Evolutionary conservation across 2,888 invertebrate species (phyloP), one percentile per base, ranked within the genome.

Genomic region (Baccha elongata): DNA sequence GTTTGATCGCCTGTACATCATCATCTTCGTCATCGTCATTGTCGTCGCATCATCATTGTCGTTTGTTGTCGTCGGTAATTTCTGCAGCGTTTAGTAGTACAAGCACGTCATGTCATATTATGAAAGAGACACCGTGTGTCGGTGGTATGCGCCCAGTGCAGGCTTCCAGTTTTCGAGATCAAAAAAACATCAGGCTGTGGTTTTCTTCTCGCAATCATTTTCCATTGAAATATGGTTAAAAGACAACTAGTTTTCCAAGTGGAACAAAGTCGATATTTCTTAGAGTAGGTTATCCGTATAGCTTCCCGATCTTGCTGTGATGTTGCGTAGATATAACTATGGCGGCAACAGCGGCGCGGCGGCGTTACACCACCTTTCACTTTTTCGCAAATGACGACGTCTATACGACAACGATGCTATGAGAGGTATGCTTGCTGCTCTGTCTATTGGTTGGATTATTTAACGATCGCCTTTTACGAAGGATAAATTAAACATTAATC

Each of bases 81-180:
- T 72, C 72, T 73, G 78, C 64, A 73, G 55, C 72, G 55, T 83
- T 83, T 78, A 78, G 83, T 64, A 83, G 67, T 83, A 83, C 83
- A 83, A 72, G 78, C 83, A 83, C 83, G 83, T 83, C 83, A 73
- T 64, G 62, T 78, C 55, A 64, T 64, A 83, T 83, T 83, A 78
- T 68, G 83, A 78, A 83, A 72, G 72, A 52, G 60, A 72, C 75
- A 81, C 75, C 75, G 65, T 67, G 71, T 52, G 62, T 60, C 40
- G 62, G 17, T 10, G n/a, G 40, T 19, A 17, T 60, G 60, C 60
- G 44, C 44, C 44, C 19, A 17, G 19, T 48, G 73, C 62, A 78
- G 62, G 68, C 78, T 72, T 81, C 60, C 65, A 58, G 55, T 40
- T 8, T 40, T 58, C 40, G 40, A 58, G 58, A 58, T 58, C 58